Evolutionary conservation across 2,113 vertebrate genomes (phyloP), one percentile per base, ranked within the genome.

Genomic region (Sciurus niger): DNA sequence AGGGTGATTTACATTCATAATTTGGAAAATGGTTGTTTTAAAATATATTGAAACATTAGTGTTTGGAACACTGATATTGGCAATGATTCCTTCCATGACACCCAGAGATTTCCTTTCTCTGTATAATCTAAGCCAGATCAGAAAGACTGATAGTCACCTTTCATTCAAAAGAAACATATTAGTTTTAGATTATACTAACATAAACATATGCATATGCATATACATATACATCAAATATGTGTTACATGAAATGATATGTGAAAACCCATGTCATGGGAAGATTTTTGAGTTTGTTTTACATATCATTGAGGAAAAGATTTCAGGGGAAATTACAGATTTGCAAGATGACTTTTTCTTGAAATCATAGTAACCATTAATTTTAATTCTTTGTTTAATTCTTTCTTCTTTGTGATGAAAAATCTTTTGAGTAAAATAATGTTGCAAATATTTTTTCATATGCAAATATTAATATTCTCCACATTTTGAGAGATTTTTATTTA

Each of bases 401-500:
- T 1, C 43, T 37, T 88, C 18, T 65, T 74, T 32, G 8, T n/a
- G 6, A 79, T 89, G 7, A 43, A 2, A 55, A 95, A 65, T 51
- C 20, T 67, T 55, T 60, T n/a, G 32, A 89, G 83, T 67, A 68
- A 51, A 95, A n/a, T 46, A 65, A 70, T 74, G 30, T 24, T 17
- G 16, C 8, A 32, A 73, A 82, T 60, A 4, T 46, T 72, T 74
- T 55, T 74, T 77, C 11, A 72, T 25, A 32, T 84, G n/a, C 16
- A 51, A 79, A 63, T 84, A 77, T 67, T 65, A n/a, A 76, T 79
- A 76, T 40, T 32, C 84, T 4, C 1, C 43, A 85, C 2, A 43
- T 77, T 79, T 89, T 67, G 40, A 95, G 6, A 58, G 2, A 48
- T 30, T 74, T 85, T 92, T 76, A 55, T 58, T 89, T 90, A 83